Evolutionary conservation across 2,797 vertebrate genomes (phyloP).

Genomic region (Poliocrania exsul): DNA sequence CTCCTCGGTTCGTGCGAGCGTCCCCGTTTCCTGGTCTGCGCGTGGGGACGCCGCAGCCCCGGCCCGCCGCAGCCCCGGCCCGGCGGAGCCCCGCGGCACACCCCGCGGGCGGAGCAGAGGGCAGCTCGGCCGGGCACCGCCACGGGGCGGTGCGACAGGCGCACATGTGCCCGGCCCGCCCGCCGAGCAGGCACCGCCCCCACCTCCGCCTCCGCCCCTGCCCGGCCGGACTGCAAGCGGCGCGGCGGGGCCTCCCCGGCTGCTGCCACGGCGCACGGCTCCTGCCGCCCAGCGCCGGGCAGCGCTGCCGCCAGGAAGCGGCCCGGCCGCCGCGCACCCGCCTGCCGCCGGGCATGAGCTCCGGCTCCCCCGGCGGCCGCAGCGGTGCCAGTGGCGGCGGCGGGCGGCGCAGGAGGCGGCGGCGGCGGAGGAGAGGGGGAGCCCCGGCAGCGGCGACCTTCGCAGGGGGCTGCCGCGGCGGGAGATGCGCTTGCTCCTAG

Average conservation of each 20-base stretch:
- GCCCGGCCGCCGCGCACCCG: background rate
- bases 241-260: background rate
- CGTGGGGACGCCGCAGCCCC: fast-evolving
- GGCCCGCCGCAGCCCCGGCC: background rate
- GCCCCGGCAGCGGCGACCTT: background rate
- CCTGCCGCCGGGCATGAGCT: constrained; percentile 68
- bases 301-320: background rate
- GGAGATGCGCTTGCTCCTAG: constrained; percentile 62
- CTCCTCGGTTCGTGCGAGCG: background rate
- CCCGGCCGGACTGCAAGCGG: background rate
- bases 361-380: constrained; percentile 28
- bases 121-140: no score
- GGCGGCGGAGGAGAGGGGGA: background rate
- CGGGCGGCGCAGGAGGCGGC: background rate
- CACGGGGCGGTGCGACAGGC: background rate
- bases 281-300: background rate
- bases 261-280: background rate
- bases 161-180: constrained; percentile 7
- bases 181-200: background rate
- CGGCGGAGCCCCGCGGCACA: background rate
- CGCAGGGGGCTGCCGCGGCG: constrained; percentile 8
- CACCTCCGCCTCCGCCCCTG: background rate
- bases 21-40: fast-evolving
- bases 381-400: constrained; percentile 46
- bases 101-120: no score